Conservation (phyloP, 2,888 invertebrate species). For the Conchocele bisecta region DNA sequence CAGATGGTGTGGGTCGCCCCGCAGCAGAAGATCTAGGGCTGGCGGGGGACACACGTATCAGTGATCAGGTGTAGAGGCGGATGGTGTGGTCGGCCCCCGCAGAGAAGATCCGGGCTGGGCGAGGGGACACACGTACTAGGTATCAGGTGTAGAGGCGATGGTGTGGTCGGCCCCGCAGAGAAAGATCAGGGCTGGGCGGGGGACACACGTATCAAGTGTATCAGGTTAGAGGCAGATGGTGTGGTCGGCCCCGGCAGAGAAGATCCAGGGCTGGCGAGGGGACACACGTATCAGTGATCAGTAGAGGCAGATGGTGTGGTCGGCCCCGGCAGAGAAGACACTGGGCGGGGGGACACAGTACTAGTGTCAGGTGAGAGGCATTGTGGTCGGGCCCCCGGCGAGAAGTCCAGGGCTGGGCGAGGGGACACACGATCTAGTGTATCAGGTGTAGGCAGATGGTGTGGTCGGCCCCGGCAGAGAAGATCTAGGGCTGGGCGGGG, state of each 20-base stretch:
- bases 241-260: slow-evolving; percentile 95
- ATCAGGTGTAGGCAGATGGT: too few species aligned
- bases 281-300: slow-evolving; percentile 89
- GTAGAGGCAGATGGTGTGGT: slow-evolving; percentile 93
- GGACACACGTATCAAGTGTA: slow-evolving; percentile 89
- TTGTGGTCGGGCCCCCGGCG: slow-evolving; percentile 96
- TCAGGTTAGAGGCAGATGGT: slow-evolving; percentile 94
- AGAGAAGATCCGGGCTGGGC: slow-evolving; percentile 97
- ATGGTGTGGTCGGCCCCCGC: slow-evolving; percentile 95
- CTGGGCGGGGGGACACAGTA: too few species aligned
- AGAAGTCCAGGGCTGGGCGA: slow-evolving; percentile 97
- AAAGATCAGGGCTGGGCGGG: slow-evolving; percentile 99
- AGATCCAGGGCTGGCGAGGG: slow-evolving; percentile 99
- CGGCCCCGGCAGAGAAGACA: slow-evolving; percentile 96
- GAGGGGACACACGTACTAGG: slow-evolving; percentile 97
- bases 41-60: too few species aligned
- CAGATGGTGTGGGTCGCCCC: too few species aligned
- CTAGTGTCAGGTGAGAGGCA: slow-evolving; percentile 94
- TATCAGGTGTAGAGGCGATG: slow-evolving; percentile 94
- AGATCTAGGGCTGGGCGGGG: slow-evolving; percentile 98
- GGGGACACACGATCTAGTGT: slow-evolving; percentile 98
- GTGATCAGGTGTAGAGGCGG: slow-evolving; percentile 93
- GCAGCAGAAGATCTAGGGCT: too few species aligned
- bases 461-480: too few species aligned
- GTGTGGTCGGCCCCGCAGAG: slow-evolving; percentile 96